These are phyloP conservation scores for Macaca fascicularis DNA, from an alignment of 2,113 vertebrate species.

Conservation along the genomic window T2T-MFA8v1.1 NC_088377.1:148580001-148580500, in stretches of 20 bases:
- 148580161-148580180: background rate
- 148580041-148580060: too few species aligned
- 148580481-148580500: background rate
- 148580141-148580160: too few species aligned
- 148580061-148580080: too few species aligned
- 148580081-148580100: too few species aligned
- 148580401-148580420: background rate
- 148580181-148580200: background rate
- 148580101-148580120: too few species aligned
- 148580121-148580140: too few species aligned
- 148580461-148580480: background rate
- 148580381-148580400: background rate
- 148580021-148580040: too few species aligned
- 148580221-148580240: constrained; percentile 29
- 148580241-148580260: background rate
- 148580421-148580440: background rate
- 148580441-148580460: background rate
- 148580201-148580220: background rate
- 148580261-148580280: background rate
- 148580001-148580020: too few species aligned
- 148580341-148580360: background rate
- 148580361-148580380: background rate
- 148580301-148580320: background rate
- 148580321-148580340: background rate
- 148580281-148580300: background rate